Evolutionary conservation across 2,797 vertebrate genomes (phyloP).

Genomic region (Neopelma chrysocephalum): DNA sequence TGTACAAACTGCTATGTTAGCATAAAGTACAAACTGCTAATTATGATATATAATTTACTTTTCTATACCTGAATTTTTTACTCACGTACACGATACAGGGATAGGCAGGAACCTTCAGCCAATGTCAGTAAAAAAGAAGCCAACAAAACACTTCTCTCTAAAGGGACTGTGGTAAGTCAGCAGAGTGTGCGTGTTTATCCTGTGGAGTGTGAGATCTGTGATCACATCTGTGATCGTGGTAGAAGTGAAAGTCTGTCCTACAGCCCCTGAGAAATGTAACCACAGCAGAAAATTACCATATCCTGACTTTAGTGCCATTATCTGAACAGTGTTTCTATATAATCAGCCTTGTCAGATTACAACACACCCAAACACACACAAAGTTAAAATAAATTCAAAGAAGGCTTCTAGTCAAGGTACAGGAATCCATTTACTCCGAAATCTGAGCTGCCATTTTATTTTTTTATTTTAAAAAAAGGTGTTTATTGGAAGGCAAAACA

Average conservation of each 20-base stretch:
- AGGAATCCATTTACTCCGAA: neutral
- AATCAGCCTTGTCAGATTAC: neutral
- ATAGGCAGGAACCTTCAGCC: neutral
- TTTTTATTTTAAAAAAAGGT: slow-evolving; percentile 25
- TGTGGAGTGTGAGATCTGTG: rapidly evolving
- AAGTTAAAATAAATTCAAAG: neutral
- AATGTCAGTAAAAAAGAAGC: neutral
- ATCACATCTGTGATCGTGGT: rapidly evolving
- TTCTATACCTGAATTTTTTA: neutral
- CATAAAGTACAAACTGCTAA: neutral
- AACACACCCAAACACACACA: neutral
- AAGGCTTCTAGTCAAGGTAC: neutral
- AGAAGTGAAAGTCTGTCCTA: neutral
- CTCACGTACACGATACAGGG: neutral
- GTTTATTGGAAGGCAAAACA: slow-evolving; percentile 80
- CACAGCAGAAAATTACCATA: neutral
- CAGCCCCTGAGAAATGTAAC: rapidly evolving
- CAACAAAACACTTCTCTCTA: neutral
- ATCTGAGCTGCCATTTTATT: neutral
- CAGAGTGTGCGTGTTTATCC: rapidly evolving
- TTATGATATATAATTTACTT: neutral
- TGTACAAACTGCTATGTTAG: neutral
- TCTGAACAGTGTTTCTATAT: neutral
- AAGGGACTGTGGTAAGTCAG: rapidly evolving
- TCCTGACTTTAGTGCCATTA: neutral